Evolutionary conservation across 1,140 invertebrate species (phyloP), one percentile per base, ranked within the genome.

Genomic region (Bombus pyrosoma): DNA sequence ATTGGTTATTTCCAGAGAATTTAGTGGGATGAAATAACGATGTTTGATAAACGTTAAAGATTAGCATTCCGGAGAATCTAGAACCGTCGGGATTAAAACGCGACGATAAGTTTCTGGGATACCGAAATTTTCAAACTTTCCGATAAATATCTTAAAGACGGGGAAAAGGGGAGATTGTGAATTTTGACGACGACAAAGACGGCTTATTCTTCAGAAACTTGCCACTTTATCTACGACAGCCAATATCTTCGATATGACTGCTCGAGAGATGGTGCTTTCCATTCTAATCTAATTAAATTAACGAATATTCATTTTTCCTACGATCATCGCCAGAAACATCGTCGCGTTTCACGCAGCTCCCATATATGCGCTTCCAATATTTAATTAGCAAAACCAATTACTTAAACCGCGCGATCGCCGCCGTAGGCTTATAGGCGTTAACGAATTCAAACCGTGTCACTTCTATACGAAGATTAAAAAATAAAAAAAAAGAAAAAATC

Each of bases 81-180:
- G 28, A 62, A n/a, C 9, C 28, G 28, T 32, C 34, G 13, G n/a
- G 32, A 66, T 66, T 66, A 34, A 66, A 66, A 32, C 6, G 64
- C 15, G 32, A 34, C 15, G 32, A 66, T 66, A 34, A 66, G 64
- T 66, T 66, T 66, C 2, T 1, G 13, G 2, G 0, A 34, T 34
- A 8, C 8, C 6, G 13, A 66, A 8, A 15, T 34, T 8, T 66
- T 0, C 15, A 66, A 66, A 18, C 13, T 66, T 34, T 34, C 15
- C 13, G n/a, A 66, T 32, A 18, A 34, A 66, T 18, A 66, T 66
- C n/a, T 34, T 0, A 34, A 66, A 32, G 13, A 15, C n/a, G 12
- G 6, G 62, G 13, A 64, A 0, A 22, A 53, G 5, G 6, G 18
- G 0, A 53, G 47, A 22, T 0, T 0, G 4, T 2, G 32, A 64